A percentile compares a stretch with the other conserved stretches of the same genome.
These are phyloP conservation scores for Mallateleia sp. DNA, from an alignment of 2,888 invertebrate species.

Conservation along the genomic window DNA sequence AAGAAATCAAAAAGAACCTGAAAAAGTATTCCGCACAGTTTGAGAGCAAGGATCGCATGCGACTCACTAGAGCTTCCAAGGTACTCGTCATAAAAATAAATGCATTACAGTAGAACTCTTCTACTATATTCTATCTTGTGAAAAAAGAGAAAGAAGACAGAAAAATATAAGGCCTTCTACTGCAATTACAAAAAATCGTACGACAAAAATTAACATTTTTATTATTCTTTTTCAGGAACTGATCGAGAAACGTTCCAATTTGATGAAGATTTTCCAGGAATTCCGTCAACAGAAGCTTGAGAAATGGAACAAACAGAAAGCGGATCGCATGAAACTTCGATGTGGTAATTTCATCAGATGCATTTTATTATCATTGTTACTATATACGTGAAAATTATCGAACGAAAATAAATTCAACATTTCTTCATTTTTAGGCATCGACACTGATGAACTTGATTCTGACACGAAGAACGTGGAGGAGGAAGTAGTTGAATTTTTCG, in stretches of 20 bases:
- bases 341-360: slow-evolving; percentile 94
- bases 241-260: slow-evolving; percentile 96
- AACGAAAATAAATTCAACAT: no score
- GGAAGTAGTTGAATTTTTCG: slow-evolving; percentile 99
- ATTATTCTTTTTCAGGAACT: no score
- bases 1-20: slow-evolving; percentile 99
- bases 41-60: slow-evolving; percentile 98
- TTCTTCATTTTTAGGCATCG: slow-evolving; percentile 95
- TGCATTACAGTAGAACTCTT: no score
- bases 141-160: no score
- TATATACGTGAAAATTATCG: no score
- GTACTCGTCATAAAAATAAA: no score
- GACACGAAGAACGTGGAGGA: slow-evolving; percentile 97
- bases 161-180: no score
- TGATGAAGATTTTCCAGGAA: slow-evolving; percentile 96
- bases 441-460: slow-evolving; percentile 97
- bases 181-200: no score
- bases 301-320: slow-evolving; percentile 95
- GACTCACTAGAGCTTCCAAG: slow-evolving; percentile 97
- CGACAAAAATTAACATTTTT: no score
- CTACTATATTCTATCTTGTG: no score
- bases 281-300: slow-evolving; percentile 94
- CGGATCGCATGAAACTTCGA: slow-evolving; percentile 95
- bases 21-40: slow-evolving; percentile 99
- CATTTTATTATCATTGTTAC: no score